A percentile compares a stretch with the other conserved stretches of the same genome.
Evolutionary conservation across 2,113 vertebrate genomes (phyloP).

Genomic region (Vulpes vulpes): DNA sequence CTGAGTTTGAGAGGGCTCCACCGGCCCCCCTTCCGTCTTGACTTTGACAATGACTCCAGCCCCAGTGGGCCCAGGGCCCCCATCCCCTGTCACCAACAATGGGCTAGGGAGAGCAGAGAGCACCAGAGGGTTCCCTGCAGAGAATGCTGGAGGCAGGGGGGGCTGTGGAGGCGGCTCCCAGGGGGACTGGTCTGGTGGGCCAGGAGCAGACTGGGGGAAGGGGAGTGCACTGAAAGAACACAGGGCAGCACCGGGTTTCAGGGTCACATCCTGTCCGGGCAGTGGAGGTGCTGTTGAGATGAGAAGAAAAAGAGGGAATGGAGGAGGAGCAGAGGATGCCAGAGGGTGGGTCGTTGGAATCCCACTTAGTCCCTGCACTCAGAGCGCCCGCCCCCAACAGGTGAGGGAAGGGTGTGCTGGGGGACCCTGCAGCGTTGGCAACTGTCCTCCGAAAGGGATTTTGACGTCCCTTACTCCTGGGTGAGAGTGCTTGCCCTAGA

Average conservation of each 20-base stretch:
- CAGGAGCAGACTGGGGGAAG: slow-evolving; percentile 35
- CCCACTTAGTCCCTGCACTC: not conserved
- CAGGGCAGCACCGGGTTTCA: slow-evolving; percentile 46
- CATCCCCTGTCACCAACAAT: slow-evolving; percentile 67
- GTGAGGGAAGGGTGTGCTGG: not conserved
- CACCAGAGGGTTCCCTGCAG: slow-evolving; percentile 71
- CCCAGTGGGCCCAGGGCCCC: slow-evolving; percentile 40
- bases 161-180: slow-evolving; percentile 58
- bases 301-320: slow-evolving; percentile 51
- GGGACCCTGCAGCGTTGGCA: not conserved
- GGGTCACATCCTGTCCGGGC: slow-evolving; percentile 40
- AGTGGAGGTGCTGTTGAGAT: slow-evolving; percentile 73
- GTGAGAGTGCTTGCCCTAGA: not conserved
- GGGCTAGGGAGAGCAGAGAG: slow-evolving; percentile 75
- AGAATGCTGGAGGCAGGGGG: slow-evolving; percentile 42
- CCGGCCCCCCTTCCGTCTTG: slow-evolving; percentile 55
- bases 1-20: slow-evolving; percentile 75
- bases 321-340: not conserved
- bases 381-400: slow-evolving; percentile 25
- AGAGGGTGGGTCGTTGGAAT: not conserved
- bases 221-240: slow-evolving; percentile 50
- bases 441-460: slow-evolving; percentile 8
- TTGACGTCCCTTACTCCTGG: not conserved
- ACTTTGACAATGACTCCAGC: slow-evolving; percentile 77
- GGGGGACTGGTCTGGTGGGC: not conserved